Percentiles rank a stretch among this genome's conserved stretches.
These are phyloP conservation scores for Oryzias javanicus DNA, from an alignment of 2,113 vertebrate genomes.

Conservation along the genomic window DNA sequence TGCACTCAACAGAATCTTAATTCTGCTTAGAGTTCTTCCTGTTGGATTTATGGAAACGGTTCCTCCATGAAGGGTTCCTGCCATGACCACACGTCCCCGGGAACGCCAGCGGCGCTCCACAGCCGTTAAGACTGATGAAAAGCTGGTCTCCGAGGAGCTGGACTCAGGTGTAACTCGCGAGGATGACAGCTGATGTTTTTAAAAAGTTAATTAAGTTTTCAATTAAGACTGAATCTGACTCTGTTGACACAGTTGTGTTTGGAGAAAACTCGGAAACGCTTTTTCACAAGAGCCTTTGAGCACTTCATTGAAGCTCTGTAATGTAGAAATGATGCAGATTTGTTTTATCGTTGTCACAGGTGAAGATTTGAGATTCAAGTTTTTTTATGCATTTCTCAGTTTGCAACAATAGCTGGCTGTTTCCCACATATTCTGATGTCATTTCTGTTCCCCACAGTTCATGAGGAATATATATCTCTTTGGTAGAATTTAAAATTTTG, in stretches of 20 bases:
- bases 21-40: constrained; percentile 91
- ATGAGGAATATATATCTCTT: too few relatives aligned
- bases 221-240: constrained; percentile 90
- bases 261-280: constrained; percentile 32
- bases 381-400: too few relatives aligned
- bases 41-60: constrained; percentile 98
- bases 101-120: constrained; percentile 86
- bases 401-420: too few relatives aligned
- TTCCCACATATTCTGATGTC: too few relatives aligned
- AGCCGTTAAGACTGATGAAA: constrained; percentile 86
- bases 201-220: constrained; percentile 99
- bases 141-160: constrained; percentile 81
- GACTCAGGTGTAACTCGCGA: constrained; percentile 85
- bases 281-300: constrained; percentile 42
- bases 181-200: constrained; percentile 96
- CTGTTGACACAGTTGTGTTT: constrained; percentile 68
- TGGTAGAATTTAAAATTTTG: too few relatives aligned
- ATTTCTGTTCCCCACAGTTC: too few relatives aligned
- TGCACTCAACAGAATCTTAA: constrained; percentile 89
- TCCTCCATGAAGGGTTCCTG: constrained; percentile 91
- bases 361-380: too few relatives aligned
- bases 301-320: constrained; percentile 35
- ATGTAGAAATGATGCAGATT: constrained; percentile 21
- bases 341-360: too few relatives aligned
- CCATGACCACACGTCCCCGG: constrained; percentile 92